Base-by-base conservation (phyloP, 2,888 invertebrate species). In the Sphaerophoria rueppellii region DNA sequence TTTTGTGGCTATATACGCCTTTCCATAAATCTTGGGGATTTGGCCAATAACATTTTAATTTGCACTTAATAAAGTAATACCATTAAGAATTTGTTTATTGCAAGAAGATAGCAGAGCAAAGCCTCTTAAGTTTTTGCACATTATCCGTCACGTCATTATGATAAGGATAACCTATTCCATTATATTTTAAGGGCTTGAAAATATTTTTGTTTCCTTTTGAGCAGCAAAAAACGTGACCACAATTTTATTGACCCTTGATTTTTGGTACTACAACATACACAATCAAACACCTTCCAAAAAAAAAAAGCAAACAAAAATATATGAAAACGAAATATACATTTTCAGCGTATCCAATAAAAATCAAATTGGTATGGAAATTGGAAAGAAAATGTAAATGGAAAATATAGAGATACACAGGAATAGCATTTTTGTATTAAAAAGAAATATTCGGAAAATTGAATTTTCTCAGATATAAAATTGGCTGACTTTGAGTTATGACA, bases 51-150 rank as follows among this genome's bases (percentile, higher is more conserved):
- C 78, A 60, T 46, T 63, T 71, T 73, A 78, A 74, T 82, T 82
- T 74, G 70, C 82, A 82, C 82, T 69, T 70, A 79, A 74, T 82
- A 70, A 82, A 82, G 55, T 46, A 60, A n/a, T 6, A 48, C 54
- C 58, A 65, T 79, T 79, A 58, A 60, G 58, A 52, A 74, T 67
- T 63, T 74, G 73, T 78, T 82, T 78, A 82, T 78, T 57, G 52
- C 35, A 63, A 48, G 37, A n/a, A 78, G 57, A 78, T 74, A 74
- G 63, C 67, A 69, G 43, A 52, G 32, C 34, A 82, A 74, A 79
- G 70, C 69, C 69, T 63, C 58, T 82, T 74, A 73, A 78, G 46
- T 69, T 78, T 70, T 69, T 46, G 16, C 78, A 74, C 82, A 78
- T 74, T 78, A 74, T 78, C 52, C 65, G 35, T 43, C 78, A 82